Evolutionary conservation across 1,140 invertebrate species (phyloP), one percentile per base, ranked within the genome.

Genomic region (Zaprionus africanus): DNA sequence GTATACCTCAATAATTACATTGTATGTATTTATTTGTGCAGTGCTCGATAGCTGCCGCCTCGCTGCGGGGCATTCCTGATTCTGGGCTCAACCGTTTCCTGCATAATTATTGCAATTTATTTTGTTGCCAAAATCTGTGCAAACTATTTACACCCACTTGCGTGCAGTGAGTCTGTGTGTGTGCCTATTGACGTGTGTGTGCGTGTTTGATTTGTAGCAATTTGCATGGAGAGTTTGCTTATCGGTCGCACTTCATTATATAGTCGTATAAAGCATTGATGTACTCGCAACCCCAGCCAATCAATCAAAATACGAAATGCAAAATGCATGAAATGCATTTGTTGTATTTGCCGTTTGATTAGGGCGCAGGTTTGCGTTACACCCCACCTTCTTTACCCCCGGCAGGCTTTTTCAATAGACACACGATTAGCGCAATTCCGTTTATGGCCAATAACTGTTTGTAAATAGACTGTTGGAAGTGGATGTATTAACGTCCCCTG

Each of bases 81-180:
- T 26, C 70, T 66, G 24, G n/a, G 38, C 51, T 65, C 54, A 66
- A 66, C 71, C 51, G 56, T 62, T 75, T 66, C 34, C 80, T 83
- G 53, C 74, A 88, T 81, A 87, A 88, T 88, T 82, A 81, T 83
- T 83, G 60, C 83, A 88, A 87, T 83, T 87, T 87, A 88, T 87
- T 87, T 81, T 75, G 81, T 65, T 87, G 84, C 80, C 64, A 83
- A 87, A 83, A 81, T 83, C 84, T 69, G 74, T 70, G 73, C 69
- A 78, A 81, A 87, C 74, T 78, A 82, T 85, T 83, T 88, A 69
- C 54, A 70, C 57, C 67, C 54, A 59, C 36, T 68, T 24, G 24
- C 22, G 38, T 54, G 19, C 31, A 49, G 15, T 58, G 28, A 34
- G 31, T 34, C 31, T 26, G n/a, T 59, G 36, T 43, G 26, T 51